Conservation (phyloP, 2,113 vertebrate species). For the Poicephalus meyeri region DNA sequence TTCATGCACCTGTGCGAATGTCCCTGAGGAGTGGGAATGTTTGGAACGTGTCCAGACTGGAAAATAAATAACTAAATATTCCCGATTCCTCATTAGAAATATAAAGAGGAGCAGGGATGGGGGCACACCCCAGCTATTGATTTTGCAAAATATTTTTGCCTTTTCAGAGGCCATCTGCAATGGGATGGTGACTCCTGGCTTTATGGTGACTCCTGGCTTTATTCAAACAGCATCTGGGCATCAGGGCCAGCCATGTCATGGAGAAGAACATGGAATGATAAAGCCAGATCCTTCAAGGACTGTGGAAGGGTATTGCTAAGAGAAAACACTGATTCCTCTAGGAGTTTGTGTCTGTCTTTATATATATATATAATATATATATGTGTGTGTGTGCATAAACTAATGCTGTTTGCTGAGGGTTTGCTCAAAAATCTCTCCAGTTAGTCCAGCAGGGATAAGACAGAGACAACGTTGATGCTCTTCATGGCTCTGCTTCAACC, state of each 20-base stretch:
- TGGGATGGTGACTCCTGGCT: neutral
- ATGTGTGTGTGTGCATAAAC: neutral
- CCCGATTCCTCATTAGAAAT: neutral
- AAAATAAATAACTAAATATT: neutral
- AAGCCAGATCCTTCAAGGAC: neutral
- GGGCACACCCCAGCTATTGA: neutral
- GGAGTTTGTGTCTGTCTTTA: neutral
- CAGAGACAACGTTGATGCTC: neutral
- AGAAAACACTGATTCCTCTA: neutral
- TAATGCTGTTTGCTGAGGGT: neutral
- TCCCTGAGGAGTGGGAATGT: fast-evolving
- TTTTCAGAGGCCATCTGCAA: neutral
- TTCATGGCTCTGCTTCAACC: neutral
- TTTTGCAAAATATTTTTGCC: neutral
- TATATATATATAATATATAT: neutral
- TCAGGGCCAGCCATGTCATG: neutral
- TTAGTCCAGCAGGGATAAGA: neutral
- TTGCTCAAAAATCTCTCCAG: neutral
- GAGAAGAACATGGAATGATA: neutral
- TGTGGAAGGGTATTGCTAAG: fast-evolving
- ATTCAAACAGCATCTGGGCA: neutral
- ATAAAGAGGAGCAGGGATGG: neutral
- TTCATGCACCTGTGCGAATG: fast-evolving
- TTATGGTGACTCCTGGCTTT: neutral
- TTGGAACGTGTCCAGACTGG: neutral